Conservation (phyloP, 2,113 vertebrate genomes). For the Spheniscus mendiculus region DNA sequence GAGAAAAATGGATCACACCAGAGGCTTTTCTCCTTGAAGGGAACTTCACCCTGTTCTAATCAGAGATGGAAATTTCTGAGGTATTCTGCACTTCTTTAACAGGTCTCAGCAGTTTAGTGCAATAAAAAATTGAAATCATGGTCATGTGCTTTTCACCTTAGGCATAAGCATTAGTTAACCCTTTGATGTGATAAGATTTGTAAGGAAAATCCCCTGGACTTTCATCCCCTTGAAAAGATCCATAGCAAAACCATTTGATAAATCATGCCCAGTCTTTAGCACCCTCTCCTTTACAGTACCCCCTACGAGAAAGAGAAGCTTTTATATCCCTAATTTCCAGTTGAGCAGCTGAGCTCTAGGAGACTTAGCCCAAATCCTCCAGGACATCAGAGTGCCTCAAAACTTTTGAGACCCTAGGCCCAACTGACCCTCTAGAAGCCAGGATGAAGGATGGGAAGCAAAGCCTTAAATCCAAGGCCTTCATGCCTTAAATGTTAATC, state of each 20-base stretch:
- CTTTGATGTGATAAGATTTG: background rate
- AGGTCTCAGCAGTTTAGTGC: background rate
- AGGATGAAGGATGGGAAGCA: background rate
- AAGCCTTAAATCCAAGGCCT: background rate
- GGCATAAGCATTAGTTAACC: background rate
- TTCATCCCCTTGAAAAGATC: background rate
- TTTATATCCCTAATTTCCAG: background rate
- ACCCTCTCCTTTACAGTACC: background rate
- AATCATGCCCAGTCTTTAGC: background rate
- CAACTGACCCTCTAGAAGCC: background rate
- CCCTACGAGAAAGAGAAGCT: background rate
- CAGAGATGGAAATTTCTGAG: background rate
- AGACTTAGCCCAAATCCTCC: background rate
- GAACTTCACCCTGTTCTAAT: background rate
- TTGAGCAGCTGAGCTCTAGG: background rate
- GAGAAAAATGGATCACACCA: background rate
- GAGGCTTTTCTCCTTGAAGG: slow-evolving; percentile 35
- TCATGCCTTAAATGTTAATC: background rate
- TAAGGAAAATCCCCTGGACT: background rate
- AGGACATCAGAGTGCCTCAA: background rate
- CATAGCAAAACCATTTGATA: background rate
- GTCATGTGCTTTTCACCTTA: background rate
- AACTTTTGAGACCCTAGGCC: background rate
- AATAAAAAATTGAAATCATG: background rate
- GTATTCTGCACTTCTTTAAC: background rate